phyloP scores from a whole-genome alignment of 2,888 invertebrate genomes.

The Prostheceraeus crozeri region DNA sequence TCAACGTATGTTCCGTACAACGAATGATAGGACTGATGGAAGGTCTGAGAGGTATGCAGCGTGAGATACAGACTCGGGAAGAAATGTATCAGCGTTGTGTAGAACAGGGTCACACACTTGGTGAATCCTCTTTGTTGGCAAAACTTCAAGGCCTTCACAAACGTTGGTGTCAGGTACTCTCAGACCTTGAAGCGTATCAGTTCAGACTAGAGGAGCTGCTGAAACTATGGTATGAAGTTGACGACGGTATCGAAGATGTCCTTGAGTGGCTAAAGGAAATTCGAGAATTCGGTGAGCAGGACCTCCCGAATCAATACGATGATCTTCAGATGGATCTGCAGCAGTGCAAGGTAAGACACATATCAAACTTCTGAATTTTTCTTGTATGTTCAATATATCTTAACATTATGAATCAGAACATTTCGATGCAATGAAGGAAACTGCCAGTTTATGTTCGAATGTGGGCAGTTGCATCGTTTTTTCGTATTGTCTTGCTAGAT shows the following conservation, averaged over 20 bases:
- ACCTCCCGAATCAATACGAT: constrained; percentile 48
- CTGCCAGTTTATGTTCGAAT: too few species aligned
- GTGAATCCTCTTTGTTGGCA: constrained; percentile 36
- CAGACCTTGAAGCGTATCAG: neutral
- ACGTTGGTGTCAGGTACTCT: constrained; percentile 32
- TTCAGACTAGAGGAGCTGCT: constrained; percentile 44
- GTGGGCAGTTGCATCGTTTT: too few species aligned
- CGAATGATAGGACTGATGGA: neutral
- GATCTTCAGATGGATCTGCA: constrained; percentile 48
- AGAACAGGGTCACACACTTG: constrained; percentile 31
- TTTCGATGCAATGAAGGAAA: too few species aligned
- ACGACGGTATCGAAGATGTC: constrained; percentile 50
- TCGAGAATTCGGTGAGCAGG: constrained; percentile 43
- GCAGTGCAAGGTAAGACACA: constrained; percentile 46
- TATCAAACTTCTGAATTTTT: neutral
- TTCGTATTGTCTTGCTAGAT: too few species aligned
- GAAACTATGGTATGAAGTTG: constrained; percentile 48
- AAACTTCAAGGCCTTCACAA: constrained; percentile 42
- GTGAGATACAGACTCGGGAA: constrained; percentile 9
- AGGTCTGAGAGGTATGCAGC: neutral
- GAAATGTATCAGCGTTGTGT: constrained; percentile 18
- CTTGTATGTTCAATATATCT: neutral
- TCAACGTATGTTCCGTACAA: constrained; percentile 39
- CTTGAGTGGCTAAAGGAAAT: constrained; percentile 50
- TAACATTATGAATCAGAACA: too few species aligned